These are phyloP conservation scores for Drosophila eugracilis DNA, from an alignment of 1,140 invertebrate species.

Conservation along the genomic window DNA sequence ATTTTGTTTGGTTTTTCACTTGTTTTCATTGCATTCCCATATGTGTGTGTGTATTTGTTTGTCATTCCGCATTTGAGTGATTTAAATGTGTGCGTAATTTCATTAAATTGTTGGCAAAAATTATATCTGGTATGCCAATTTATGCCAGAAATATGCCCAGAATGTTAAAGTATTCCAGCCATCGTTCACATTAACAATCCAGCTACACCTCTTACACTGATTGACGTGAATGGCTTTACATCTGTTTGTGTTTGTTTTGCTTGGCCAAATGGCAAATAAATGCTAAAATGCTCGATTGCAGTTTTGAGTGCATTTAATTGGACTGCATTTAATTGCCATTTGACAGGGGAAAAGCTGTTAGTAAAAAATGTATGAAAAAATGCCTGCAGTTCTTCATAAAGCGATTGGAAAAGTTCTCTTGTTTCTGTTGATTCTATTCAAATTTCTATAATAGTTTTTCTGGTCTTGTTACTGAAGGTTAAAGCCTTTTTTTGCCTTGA, in stretches of 20 bases:
- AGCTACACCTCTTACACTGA: slow-evolving; percentile 16
- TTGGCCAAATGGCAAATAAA: not conserved
- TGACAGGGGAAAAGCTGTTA: not conserved
- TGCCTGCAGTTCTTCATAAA: not conserved
- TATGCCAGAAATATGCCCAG: slow-evolving; percentile 74
- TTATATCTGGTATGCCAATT: slow-evolving; percentile 64
- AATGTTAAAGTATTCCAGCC: slow-evolving; percentile 60
- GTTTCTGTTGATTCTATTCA: too few relatives aligned
- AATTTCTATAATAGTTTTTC: too few relatives aligned
- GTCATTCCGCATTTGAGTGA: slow-evolving; percentile 63
- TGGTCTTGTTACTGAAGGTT: too few relatives aligned
- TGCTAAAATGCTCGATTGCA: not conserved
- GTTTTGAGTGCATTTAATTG: slow-evolving; percentile 13
- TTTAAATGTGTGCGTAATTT: slow-evolving; percentile 70
- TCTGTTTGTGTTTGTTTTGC: not conserved
- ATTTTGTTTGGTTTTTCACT: slow-evolving; percentile 52
- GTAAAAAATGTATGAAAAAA: not conserved
- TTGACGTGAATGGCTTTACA: slow-evolving; percentile 15
- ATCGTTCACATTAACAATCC: slow-evolving; percentile 12
- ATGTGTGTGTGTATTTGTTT: slow-evolving; percentile 34
- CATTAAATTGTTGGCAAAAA: slow-evolving; percentile 68
- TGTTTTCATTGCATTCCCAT: slow-evolving; percentile 38
- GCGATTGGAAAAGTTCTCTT: not conserved
- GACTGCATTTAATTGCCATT: slow-evolving; percentile 19
- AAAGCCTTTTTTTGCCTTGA: too few relatives aligned